Base-by-base conservation (phyloP, 2,888 invertebrate genomes). In the Blomia tropicalis region DNA sequence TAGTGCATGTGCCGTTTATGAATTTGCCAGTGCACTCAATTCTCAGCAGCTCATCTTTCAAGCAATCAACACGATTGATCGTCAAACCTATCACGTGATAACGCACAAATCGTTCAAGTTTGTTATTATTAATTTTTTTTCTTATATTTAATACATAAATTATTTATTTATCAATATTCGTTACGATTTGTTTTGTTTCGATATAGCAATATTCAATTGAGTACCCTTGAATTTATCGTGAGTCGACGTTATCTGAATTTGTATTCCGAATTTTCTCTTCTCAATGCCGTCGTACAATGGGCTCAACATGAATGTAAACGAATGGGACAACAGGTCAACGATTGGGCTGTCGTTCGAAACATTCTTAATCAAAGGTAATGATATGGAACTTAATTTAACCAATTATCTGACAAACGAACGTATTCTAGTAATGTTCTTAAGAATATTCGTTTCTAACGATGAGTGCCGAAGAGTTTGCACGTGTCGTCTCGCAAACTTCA, bases 11-110 rank as follows among this genome's bases (percentile, higher is more conserved):
- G 68, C 68, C 29, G 69, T 69, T 14, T 69, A 67, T 61, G 69
- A 69, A 43, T 69, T 69, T 41, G 68, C 69, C 7, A 58, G 61
- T 41, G 66, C 67, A 3, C 62, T 69, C 19, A 69, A 68, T 58
- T 68, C 69, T 1, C 68, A 68, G 43, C 67, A 68, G 59, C 63
- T 69, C 23, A 66, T 68, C 19, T 69, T 66, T 59, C 68, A 69
- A 58, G 66, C 68, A 58, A 67, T 69, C 41, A 68, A 69, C 62
- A 67, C 69, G 41, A 69, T 69, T 53, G 69, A 69, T 59, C 60
- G 69, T 54, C 69, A 69, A 59, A 69, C 69, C 17, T 68, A 68
- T 58, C 68, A 69, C 36, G 69, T 69, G 5, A 66, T 69, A 14
- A 68, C 67, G 2, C 63, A 64, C 30, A 64, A 66, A 41, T 64